These are phyloP conservation scores for Pedetes capensis DNA, from an alignment of 2,113 vertebrate species.

Conservation along the genomic window DNA sequence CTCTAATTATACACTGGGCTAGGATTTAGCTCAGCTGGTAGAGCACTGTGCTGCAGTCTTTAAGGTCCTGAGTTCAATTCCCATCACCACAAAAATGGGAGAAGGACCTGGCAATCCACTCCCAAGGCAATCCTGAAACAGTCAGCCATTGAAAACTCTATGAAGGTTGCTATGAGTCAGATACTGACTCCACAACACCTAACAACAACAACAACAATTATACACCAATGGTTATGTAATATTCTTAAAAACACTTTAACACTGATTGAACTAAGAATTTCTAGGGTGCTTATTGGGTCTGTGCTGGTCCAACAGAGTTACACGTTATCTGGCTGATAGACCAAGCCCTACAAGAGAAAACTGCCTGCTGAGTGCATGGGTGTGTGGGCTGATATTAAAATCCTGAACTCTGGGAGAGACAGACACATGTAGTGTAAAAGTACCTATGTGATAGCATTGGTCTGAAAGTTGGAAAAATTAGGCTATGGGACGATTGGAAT, in stretches of 20 bases:
- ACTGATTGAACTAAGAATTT: constrained; percentile 15
- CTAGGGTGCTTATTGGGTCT: neutral
- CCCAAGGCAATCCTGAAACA: too few species aligned
- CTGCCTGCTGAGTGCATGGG: neutral
- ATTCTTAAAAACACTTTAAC: neutral
- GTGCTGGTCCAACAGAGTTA: neutral
- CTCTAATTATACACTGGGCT: neutral
- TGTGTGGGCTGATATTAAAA: neutral
- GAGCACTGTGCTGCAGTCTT: too few species aligned
- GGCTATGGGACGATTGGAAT: neutral
- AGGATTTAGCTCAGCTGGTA: too few species aligned
- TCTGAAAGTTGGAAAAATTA: neutral
- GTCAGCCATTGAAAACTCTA: too few species aligned
- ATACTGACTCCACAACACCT: too few species aligned
- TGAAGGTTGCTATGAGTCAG: too few species aligned
- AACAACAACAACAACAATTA: too few species aligned
- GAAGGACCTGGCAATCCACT: too few species aligned
- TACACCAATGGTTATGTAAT: neutral
- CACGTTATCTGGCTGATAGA: neutral
- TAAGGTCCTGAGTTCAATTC: too few species aligned
- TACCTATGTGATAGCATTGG: neutral
- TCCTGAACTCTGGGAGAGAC: neutral
- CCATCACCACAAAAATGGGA: too few species aligned
- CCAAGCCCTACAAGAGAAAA: neutral
- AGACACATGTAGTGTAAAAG: neutral